Conservation (phyloP, 2,797 vertebrate species). For the Arnoldichthys spilopterus region DNA sequence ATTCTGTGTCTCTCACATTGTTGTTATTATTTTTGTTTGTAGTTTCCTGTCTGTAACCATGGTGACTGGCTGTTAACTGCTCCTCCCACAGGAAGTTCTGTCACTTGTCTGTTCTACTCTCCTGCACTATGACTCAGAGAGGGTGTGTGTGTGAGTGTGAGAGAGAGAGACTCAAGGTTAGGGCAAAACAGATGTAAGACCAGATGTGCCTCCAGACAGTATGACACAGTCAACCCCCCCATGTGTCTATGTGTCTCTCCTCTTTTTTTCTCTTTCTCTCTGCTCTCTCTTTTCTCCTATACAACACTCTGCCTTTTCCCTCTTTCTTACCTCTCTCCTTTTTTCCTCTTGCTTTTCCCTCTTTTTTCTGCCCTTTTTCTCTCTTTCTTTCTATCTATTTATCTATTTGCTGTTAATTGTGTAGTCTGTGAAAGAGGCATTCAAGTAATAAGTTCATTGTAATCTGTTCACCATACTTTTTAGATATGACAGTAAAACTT, state of each 20-base stretch:
- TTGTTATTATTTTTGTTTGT: constrained; percentile 35
- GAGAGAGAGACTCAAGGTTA: constrained; percentile 46
- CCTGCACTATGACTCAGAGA: constrained; percentile 37
- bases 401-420: too few relatives aligned
- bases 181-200: constrained; percentile 41
- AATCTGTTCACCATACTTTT: too few relatives aligned
- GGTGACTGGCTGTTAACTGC: constrained; percentile 22
- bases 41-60: constrained; percentile 46
- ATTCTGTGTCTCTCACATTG: neutral
- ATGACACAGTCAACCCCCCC: constrained; percentile 15
- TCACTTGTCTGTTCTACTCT: constrained; percentile 20
- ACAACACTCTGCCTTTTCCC: neutral
- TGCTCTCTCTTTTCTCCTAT: neutral
- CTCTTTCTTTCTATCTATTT: too few relatives aligned
- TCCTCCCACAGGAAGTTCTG: constrained; percentile 35
- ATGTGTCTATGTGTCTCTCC: constrained; percentile 1
- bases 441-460: too few relatives aligned
- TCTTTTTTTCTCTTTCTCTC: neutral
- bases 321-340: neutral
- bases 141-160: constrained; percentile 25
- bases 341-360: neutral
- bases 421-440: too few relatives aligned
- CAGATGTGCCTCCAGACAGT: constrained; percentile 47
- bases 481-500: too few relatives aligned
- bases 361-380: neutral